These are phyloP conservation scores for Antidorcas marsupialis DNA, from an alignment of 2,113 vertebrate species.

Conservation along the genomic window DNA sequence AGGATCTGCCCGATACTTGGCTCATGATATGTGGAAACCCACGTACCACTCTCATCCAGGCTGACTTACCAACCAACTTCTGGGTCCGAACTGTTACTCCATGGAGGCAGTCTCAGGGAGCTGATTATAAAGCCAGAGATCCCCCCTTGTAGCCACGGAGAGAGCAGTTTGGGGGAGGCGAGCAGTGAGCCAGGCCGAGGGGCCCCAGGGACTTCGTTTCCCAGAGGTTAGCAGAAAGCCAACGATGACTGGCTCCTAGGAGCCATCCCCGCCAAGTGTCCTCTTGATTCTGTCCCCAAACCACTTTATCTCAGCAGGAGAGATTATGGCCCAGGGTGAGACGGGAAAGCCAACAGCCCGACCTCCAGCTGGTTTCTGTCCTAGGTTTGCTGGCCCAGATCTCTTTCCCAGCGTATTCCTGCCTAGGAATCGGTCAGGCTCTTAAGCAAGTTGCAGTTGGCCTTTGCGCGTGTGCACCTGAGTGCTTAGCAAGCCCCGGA, in stretches of 20 bases:
- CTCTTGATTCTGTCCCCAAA: not conserved
- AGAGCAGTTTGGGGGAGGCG: not conserved
- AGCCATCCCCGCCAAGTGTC: not conserved
- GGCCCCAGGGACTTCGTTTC: not conserved
- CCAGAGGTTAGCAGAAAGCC: not conserved
- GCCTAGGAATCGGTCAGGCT: not conserved
- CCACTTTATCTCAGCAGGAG: constrained; percentile 4
- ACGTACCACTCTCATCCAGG: not conserved
- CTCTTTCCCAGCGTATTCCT: not conserved
- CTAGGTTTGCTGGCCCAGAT: not conserved
- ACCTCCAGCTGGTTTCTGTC: not conserved
- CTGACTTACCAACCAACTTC: not conserved
- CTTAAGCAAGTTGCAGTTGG: not conserved
- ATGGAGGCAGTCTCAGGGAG: not conserved
- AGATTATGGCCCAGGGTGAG: not conserved
- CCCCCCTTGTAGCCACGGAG: not conserved
- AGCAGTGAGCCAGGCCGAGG: not conserved
- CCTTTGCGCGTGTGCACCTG: not conserved
- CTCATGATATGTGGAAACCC: not conserved
- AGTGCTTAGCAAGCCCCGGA: not conserved
- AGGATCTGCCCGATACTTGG: not conserved
- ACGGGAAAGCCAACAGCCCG: not conserved
- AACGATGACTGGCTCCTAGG: not conserved
- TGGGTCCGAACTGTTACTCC: not conserved
- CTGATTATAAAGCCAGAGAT: not conserved